These are phyloP conservation scores for Drosophila truncata DNA, from an alignment of 1,140 invertebrate species.

Conservation along the genomic window DNA sequence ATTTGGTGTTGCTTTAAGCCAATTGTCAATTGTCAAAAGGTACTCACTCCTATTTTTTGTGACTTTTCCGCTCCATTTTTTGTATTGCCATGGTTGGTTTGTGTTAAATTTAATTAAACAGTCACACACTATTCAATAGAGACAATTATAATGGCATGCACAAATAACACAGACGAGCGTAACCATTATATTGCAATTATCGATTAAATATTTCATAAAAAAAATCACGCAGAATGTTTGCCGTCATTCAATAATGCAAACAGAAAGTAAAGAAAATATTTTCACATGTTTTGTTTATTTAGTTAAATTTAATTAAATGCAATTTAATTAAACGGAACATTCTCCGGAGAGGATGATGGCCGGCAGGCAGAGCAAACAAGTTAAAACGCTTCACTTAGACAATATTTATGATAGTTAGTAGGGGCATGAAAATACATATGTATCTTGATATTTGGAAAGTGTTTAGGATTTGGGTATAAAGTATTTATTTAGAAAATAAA, in stretches of 20 bases:
- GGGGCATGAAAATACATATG: slow-evolving; percentile 5
- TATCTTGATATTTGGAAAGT: not conserved
- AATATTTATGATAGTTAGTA: slow-evolving; percentile 4
- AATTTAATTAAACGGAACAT: slow-evolving; percentile 70
- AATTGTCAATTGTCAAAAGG: slow-evolving; percentile 36
- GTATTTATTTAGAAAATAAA: not conserved
- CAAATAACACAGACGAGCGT: slow-evolving; percentile 37
- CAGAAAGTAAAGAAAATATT: slow-evolving; percentile 50
- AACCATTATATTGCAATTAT: slow-evolving; percentile 55
- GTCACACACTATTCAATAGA: slow-evolving; percentile 65
- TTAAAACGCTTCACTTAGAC: slow-evolving; percentile 9
- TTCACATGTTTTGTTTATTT: slow-evolving; percentile 60
- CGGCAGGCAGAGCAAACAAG: slow-evolving; percentile 32
- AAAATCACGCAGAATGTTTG: slow-evolving; percentile 26
- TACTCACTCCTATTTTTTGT: not conserved
- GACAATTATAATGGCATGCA: slow-evolving; percentile 70
- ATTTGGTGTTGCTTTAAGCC: slow-evolving; percentile 20
- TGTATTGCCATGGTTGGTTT: slow-evolving; percentile 35
- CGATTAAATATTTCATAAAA: slow-evolving; percentile 56
- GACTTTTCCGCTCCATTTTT: slow-evolving; percentile 5
- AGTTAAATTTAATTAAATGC: slow-evolving; percentile 74
- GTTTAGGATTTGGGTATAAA: too few relatives aligned
- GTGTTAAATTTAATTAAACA: slow-evolving; percentile 75
- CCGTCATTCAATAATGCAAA: slow-evolving; percentile 29
- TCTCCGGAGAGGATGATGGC: slow-evolving; percentile 25